Evolutionary conservation across 2,113 vertebrate species (phyloP), one percentile per base, ranked within the genome.

Genomic region (Hepsetus odoe): DNA sequence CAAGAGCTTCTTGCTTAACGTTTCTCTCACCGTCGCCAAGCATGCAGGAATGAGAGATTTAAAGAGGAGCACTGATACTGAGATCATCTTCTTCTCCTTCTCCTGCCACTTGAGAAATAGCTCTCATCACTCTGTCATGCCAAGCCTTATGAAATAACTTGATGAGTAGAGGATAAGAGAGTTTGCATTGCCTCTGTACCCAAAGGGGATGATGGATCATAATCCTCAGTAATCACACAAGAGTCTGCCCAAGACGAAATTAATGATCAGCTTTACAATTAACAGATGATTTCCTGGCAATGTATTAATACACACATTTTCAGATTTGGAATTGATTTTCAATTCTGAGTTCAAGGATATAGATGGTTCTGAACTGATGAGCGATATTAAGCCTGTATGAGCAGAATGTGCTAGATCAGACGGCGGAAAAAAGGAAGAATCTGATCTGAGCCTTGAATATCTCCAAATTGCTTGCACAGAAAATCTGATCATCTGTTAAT

Each of bases 71-170:
- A 12, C 26, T 22, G 75, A 59, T 58, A 33, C 30, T 0, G 22
- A 44, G 11, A 1, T 14, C 22, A 2, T 62, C 1, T n/a, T 22
- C 51, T n/a, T 10, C 44, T 24, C 44, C 16, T 38, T 20, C 30
- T 66, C 11, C 28, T 62, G 38, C 73, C 49, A 6, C 59, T 75
- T 38, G 28, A 75, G 30, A 24, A 24, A 66, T 44, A 18, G 35
- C 64, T 7, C 66, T 69, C 38, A 18, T 26, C 24, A 2, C 26
- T 49, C 55, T 40, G 13, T 55, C 62, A 24, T 5, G 9, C n/a
- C 61, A 35, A 33, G 33, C 32, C 20, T 65, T 65, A 65, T n/a
- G 32, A 38, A 65, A 46, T 24, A 9, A 24, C 64, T 32, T n/a
- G 22, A 55, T 67, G 42, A 71, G 55, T 42, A 24, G 16, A 59